phyloP scores from a whole-genome alignment of 2,797 vertebrate genomes.

The Jordanella pulchra region DNA sequence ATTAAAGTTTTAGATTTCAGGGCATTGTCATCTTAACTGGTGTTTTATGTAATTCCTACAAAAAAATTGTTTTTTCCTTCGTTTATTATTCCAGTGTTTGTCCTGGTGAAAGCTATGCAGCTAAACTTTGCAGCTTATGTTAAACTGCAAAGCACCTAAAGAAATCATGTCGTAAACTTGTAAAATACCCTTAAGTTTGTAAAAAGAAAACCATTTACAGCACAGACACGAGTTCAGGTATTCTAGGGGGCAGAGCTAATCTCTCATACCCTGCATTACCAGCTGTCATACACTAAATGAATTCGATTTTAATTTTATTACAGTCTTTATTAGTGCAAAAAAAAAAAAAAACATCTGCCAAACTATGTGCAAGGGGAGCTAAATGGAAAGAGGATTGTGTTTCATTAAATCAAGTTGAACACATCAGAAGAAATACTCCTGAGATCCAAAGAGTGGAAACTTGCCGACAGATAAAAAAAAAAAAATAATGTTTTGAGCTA shows the following conservation, averaged over 20 bases:
- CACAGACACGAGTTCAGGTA: too few species aligned
- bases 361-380: conserved; percentile 14
- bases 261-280: too few species aligned
- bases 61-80: too few species aligned
- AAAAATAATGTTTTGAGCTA: neutral
- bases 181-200: neutral
- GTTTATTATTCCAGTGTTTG: neutral
- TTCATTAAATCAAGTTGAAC: conserved; percentile 46
- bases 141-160: neutral
- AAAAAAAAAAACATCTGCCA: neutral
- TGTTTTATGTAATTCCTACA: neutral
- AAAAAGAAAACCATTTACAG: too few species aligned
- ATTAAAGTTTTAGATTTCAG: neutral
- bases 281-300: neutral
- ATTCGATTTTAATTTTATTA: neutral
- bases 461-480: conserved; percentile 13
- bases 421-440: conserved; percentile 28
- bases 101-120: neutral
- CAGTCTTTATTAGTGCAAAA: neutral
- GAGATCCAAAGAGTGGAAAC: conserved; percentile 9
- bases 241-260: too few species aligned
- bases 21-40: too few species aligned
- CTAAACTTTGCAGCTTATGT: neutral
- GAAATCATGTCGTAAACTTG: neutral
- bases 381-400: conserved; percentile 17